Conservation (phyloP, 2,113 vertebrate genomes). For the Malaclemys terrapin region DNA sequence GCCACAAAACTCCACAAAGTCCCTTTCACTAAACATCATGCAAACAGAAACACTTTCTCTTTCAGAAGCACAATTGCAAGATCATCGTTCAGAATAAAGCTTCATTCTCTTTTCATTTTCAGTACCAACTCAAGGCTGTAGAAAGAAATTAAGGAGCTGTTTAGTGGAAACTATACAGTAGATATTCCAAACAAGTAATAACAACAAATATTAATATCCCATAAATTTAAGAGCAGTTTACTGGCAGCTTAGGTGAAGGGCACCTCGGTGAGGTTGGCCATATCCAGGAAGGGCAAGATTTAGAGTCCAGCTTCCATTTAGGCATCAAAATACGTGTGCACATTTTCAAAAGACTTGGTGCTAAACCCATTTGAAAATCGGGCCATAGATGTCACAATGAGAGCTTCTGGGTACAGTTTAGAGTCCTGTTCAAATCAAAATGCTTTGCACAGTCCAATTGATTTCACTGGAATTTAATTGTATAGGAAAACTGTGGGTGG, state of each 20-base stretch:
- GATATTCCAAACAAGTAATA: slow-evolving; percentile 30
- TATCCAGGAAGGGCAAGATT: not conserved
- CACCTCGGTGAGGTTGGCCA: not conserved
- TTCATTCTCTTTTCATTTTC: not conserved
- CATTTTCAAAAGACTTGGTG: not conserved
- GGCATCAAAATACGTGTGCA: not conserved
- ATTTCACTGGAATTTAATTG: not conserved
- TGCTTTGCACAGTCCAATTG: not conserved
- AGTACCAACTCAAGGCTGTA: slow-evolving; percentile 12
- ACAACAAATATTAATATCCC: not conserved
- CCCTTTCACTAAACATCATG: slow-evolving; percentile 34
- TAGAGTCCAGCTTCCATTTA: not conserved
- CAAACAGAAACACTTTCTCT: slow-evolving; percentile 38
- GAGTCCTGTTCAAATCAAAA: not conserved
- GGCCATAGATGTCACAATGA: accelerated
- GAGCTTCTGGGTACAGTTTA: not conserved
- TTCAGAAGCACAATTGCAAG: slow-evolving; percentile 18
- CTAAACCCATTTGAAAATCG: slow-evolving; percentile 14
- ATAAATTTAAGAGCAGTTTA: not conserved
- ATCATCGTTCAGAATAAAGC: not conserved
- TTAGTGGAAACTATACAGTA: slow-evolving; percentile 5
- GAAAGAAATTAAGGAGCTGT: slow-evolving; percentile 22
- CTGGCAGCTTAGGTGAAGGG: not conserved
- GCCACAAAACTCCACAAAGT: slow-evolving; percentile 40
- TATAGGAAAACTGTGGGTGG: not conserved